Percentiles rank a stretch among this genome's conserved stretches.
Conservation (phyloP, 2,113 vertebrate species). For the Rattus rattus region DNA sequence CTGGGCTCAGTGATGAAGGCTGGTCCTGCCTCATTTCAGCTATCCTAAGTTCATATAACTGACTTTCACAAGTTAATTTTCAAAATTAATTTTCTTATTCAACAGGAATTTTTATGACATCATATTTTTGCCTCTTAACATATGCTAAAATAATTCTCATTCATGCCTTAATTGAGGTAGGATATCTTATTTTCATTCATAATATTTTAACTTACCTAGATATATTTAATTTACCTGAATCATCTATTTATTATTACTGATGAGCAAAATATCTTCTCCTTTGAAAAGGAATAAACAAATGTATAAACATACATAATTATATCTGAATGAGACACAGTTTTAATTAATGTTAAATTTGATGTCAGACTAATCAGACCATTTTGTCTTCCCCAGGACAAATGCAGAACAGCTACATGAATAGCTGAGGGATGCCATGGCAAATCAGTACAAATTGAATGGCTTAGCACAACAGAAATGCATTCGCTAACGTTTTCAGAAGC, state of each 20-base stretch:
- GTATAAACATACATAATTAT: background rate
- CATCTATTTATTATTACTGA: background rate
- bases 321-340: background rate
- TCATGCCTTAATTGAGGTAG: background rate
- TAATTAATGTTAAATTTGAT: background rate
- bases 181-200: background rate
- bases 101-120: background rate
- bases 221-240: background rate
- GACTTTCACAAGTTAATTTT: background rate
- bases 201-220: slow-evolving; percentile 7
- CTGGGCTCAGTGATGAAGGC: no score
- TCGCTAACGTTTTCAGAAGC: background rate
- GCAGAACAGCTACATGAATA: background rate
- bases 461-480: background rate
- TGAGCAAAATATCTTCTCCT: background rate
- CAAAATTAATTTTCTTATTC: background rate
- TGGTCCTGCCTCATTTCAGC: background rate
- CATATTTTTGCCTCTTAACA: background rate
- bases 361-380: background rate
- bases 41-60: background rate
- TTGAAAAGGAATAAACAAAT: background rate
- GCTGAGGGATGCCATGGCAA: background rate
- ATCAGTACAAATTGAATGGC: background rate
- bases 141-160: background rate
- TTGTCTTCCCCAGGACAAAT: background rate